phyloP scores from a whole-genome alignment of 1,140 invertebrate species.

The Eumeta japonica region DNA sequence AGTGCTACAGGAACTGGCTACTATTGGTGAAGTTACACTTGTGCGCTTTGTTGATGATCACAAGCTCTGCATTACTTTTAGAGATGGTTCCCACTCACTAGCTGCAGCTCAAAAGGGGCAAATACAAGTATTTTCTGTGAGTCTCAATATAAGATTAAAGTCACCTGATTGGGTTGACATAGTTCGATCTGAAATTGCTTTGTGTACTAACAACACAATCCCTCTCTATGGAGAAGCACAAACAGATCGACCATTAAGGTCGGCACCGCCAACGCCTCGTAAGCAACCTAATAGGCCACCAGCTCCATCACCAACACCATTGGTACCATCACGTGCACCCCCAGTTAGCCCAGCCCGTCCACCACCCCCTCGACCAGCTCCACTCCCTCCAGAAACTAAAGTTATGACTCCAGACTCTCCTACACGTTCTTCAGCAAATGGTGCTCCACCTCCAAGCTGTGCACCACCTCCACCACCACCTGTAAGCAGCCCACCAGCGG shows the following conservation, averaged over 20 bases:
- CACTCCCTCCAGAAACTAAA: constrained; percentile 44
- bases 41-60: constrained; percentile 84
- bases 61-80: constrained; percentile 87
- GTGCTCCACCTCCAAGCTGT: constrained; percentile 46
- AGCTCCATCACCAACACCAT: constrained; percentile 61
- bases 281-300: constrained; percentile 48
- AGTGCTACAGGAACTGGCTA: constrained; percentile 70
- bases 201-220: constrained; percentile 81
- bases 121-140: constrained; percentile 65
- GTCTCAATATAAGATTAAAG: constrained; percentile 74
- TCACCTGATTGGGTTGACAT: constrained; percentile 80
- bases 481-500: constrained; percentile 48
- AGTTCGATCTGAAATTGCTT: constrained; percentile 77
- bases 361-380: constrained; percentile 54
- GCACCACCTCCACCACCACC: constrained; percentile 67
- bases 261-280: constrained; percentile 52
- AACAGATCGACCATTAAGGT: constrained; percentile 35
- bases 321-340: constrained; percentile 61
- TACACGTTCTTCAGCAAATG: constrained; percentile 21
- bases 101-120: constrained; percentile 62
- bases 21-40: constrained; percentile 84
- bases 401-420: constrained; percentile 42
- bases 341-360: constrained; percentile 44
- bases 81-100: constrained; percentile 80
- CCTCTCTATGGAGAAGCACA: constrained; percentile 63